These are phyloP conservation scores for Rhyacophila evoluta DNA, from an alignment of 2,888 invertebrate genomes.

Conservation along the genomic window DNA sequence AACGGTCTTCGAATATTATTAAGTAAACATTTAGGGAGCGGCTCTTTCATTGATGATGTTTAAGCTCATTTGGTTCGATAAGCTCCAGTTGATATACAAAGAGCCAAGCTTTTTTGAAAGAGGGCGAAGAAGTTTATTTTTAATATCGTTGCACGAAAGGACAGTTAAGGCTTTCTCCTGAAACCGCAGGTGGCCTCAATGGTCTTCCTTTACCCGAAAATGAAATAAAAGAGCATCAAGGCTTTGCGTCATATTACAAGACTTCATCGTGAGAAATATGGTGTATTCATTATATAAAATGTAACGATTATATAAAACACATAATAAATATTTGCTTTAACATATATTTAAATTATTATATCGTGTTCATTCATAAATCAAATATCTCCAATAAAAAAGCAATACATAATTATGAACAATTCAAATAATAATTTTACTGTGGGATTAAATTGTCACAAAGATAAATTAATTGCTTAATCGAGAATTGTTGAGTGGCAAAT, in stretches of 20 bases:
- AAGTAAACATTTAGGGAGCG: not conserved
- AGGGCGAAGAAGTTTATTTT: constrained; percentile 16
- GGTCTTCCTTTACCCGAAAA: constrained; percentile 27
- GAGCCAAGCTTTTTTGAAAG: not conserved
- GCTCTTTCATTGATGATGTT: constrained; percentile 11
- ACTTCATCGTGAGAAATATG: not conserved
- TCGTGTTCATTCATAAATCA: too few species aligned
- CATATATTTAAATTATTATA: too few species aligned
- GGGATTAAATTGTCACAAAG: too few species aligned
- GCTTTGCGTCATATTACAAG: constrained; percentile 2
- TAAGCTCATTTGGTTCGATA: constrained; percentile 9
- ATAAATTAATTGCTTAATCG: too few species aligned
- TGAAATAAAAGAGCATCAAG: constrained; percentile 23
- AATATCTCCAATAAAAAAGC: too few species aligned
- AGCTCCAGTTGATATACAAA: constrained; percentile 4
- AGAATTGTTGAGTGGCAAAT: too few species aligned
- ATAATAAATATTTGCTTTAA: too few species aligned
- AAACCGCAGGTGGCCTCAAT: constrained; percentile 34
- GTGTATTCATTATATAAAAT: not conserved
- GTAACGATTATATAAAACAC: not conserved
- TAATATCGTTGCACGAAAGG: constrained; percentile 20
- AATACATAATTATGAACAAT: too few species aligned
- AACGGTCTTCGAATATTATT: not conserved
- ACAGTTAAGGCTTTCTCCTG: constrained; percentile 19
- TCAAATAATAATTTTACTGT: too few species aligned